Evolutionary conservation across 2,113 vertebrate species (phyloP), one percentile per base, ranked within the genome.

Genomic region (Vulpes vulpes): DNA sequence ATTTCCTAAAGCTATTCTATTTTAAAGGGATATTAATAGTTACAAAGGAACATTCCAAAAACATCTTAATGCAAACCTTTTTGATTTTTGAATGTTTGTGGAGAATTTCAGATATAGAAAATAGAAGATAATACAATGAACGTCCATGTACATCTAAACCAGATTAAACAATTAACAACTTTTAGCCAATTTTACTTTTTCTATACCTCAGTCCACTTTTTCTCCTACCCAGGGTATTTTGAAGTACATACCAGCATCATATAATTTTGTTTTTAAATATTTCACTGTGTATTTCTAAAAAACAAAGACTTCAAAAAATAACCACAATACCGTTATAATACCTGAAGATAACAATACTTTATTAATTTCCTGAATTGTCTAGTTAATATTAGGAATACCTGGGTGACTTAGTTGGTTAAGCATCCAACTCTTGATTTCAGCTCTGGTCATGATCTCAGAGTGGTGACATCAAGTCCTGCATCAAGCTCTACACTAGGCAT

Each of bases 331-430:
- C 10, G 76, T 59, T 69, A 30, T 73, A 4, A 19, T 3, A 43
- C 60, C 53, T 73, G 3, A 91, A 96, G 91, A 74, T 59, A 84
- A 38, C 2, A 81, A 49, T 67, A 20, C n/a, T 64, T 57, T 73
- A 60, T 92, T 73, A 38, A 87, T 88, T 88, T 87, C 99, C 99
- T 99, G 99, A 99, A 99, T 99, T 99, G 99, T 98, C 67, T n/a
- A 69, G 32, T 69, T 17, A 69, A 35, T 69, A 69, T 69, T 69
- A 35, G 32, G 16, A 2, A 8, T 1, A 9, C 32, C 32, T 20
- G 67, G 16, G 67, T 69, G 32, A 17, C 32, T 69, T 69, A 69
- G 32, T 10, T 4, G 17, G 67, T 35, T 69, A 69, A 69, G 32
- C 35, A n/a, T 35, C 32, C 32, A 69, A 35, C 67, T 69, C 32